Evolutionary conservation across 1,140 invertebrate species (phyloP).

Genomic region (Nilaparvata lugens): DNA sequence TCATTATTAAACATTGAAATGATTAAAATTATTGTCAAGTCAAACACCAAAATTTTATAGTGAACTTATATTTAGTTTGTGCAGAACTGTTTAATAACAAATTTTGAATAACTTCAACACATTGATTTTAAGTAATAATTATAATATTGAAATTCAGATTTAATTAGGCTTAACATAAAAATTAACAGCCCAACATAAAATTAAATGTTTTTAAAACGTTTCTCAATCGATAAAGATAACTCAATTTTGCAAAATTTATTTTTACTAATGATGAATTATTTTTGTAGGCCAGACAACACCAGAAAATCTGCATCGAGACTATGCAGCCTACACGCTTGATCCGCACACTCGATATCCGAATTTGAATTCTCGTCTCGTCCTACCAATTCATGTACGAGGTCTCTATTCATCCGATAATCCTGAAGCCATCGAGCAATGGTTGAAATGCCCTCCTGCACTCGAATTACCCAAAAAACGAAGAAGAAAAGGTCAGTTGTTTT

Average conservation of each 20-base stretch:
- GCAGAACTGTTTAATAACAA: too few relatives aligned
- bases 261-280: neutral
- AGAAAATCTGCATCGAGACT: conserved; percentile 87
- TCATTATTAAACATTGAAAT: too few relatives aligned
- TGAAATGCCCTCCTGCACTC: conserved; percentile 30
- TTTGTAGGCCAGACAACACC: conserved; percentile 74
- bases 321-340: conserved; percentile 79
- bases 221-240: neutral
- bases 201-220: too few relatives aligned
- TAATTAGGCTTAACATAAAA: too few relatives aligned
- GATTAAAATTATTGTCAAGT: too few relatives aligned
- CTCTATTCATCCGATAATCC: conserved; percentile 51
- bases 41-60: too few relatives aligned
- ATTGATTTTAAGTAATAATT: too few relatives aligned
- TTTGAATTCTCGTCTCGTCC: conserved; percentile 42
- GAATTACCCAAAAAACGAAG: conserved; percentile 52
- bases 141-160: too few relatives aligned
- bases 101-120: too few relatives aligned
- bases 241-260: neutral
- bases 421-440: conserved; percentile 36
- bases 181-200: too few relatives aligned
- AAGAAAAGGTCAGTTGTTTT: conserved; percentile 44
- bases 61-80: too few relatives aligned
- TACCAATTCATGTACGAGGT: conserved; percentile 54
- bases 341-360: conserved; percentile 66